A percentile compares a stretch with the other conserved stretches of the same genome.
Conservation (phyloP, 2,888 invertebrate species). For the Sympetrum striolatum region DNA sequence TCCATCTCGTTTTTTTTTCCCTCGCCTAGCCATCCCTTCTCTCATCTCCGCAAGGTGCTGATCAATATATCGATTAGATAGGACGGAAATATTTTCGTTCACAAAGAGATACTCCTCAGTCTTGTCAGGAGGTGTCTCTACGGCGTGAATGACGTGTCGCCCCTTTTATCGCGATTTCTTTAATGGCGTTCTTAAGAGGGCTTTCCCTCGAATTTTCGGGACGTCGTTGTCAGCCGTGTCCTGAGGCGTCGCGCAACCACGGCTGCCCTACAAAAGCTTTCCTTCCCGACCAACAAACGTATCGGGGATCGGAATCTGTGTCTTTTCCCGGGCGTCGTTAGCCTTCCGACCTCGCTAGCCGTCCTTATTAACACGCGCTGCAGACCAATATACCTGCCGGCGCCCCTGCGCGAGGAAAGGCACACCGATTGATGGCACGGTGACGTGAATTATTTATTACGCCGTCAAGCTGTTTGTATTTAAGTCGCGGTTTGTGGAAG, state of each 20-base stretch:
- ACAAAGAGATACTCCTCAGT: neutral
- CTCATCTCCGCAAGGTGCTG: neutral
- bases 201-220: constrained; percentile 6
- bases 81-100: constrained; percentile 21
- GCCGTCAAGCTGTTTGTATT: neutral
- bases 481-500: neutral
- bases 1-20: neutral
- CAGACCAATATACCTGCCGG: neutral
- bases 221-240: neutral
- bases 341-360: neutral
- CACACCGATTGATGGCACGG: neutral
- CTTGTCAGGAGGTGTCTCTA: constrained; percentile 6
- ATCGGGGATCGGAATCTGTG: neutral
- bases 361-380: neutral
- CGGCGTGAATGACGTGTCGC: constrained; percentile 22
- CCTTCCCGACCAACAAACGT: neutral
- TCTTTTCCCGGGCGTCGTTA: neutral
- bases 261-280: neutral
- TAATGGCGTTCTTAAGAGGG: constrained; percentile 36
- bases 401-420: neutral
- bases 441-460: neutral
- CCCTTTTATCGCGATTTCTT: constrained; percentile 20
- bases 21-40: neutral
- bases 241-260: neutral
- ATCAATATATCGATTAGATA: constrained; percentile 38